phyloP scores from a whole-genome alignment of 92 coral and sea anemone genomes.

The Palythoa grandiflora region DNA sequence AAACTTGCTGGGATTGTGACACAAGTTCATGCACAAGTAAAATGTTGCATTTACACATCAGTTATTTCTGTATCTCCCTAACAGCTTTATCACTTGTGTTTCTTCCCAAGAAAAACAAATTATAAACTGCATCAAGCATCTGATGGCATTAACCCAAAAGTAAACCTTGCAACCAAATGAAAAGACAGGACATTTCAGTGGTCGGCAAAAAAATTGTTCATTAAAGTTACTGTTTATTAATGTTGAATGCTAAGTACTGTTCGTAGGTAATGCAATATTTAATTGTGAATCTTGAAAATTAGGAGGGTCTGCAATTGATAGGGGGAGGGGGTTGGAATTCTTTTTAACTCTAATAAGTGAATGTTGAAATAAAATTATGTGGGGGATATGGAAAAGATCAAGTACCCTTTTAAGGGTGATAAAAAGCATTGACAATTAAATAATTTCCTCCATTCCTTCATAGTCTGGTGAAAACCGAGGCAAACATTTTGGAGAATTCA shows the following conservation, averaged over 20 bases:
- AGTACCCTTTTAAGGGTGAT: no score
- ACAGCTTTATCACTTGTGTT: not conserved
- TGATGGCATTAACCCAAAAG: not conserved
- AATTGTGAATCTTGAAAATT: no score
- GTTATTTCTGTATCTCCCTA: not conserved
- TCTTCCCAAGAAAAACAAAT: not conserved
- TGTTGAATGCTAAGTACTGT: not conserved
- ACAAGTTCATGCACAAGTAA: not conserved
- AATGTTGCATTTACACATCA: not conserved
- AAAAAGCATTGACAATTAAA: no score
- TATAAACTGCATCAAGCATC: not conserved
- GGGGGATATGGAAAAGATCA: no score
- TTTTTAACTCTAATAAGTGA: no score
- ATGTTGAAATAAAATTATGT: no score
- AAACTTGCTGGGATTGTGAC: no score
- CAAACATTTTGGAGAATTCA: no score
- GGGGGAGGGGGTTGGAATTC: no score
- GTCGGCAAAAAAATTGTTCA: not conserved
- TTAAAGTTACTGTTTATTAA: not conserved
- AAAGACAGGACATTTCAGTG: slow-evolving; percentile 10
- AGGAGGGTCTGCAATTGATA: no score
- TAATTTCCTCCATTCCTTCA: no score
- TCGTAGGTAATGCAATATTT: not conserved
- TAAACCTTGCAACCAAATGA: not conserved
- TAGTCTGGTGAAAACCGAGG: no score